phyloP scores from a whole-genome alignment of 1,140 invertebrate genomes.

The Pomacea maculata region DNA sequence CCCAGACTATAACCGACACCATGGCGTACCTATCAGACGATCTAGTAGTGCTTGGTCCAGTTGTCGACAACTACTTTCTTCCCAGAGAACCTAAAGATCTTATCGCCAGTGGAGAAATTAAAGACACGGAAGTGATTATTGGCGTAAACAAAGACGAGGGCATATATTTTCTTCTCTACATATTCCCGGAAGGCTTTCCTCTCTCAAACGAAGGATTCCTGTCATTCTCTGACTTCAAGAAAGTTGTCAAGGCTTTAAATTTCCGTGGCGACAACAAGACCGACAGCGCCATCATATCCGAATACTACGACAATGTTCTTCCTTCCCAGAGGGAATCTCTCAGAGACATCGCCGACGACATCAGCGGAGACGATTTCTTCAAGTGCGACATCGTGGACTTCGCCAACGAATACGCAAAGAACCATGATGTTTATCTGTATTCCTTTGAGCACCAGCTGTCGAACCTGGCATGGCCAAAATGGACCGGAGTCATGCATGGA shows the following conservation, averaged over 20 bases:
- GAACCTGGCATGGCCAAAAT: constrained; percentile 90
- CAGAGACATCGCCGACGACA: constrained; percentile 42
- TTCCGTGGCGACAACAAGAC: background rate
- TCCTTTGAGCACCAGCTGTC: constrained; percentile 43
- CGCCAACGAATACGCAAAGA: constrained; percentile 22
- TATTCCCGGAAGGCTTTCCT: constrained; percentile 27
- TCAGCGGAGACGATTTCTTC: constrained; percentile 48
- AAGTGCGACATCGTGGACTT: constrained; percentile 51
- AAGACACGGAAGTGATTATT: constrained; percentile 89
- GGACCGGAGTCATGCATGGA: constrained; percentile 95
- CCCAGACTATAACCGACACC: constrained; percentile 80
- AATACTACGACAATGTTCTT: constrained; percentile 29
- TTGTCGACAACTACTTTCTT: constrained; percentile 89
- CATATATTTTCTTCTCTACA: constrained; percentile 47
- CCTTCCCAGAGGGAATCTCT: constrained; percentile 16
- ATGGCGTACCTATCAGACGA: constrained; percentile 72
- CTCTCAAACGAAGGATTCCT: constrained; percentile 10
- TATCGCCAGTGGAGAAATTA: constrained; percentile 83
- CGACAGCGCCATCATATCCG: constrained; percentile 10
- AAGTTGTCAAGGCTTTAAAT: constrained; percentile 2
- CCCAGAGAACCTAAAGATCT: constrained; percentile 82
- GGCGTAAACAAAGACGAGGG: constrained; percentile 91
- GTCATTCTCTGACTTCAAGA: constrained; percentile 3
- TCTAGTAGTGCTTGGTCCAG: constrained; percentile 83
- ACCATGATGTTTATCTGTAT: constrained; percentile 45